These are phyloP conservation scores for Drosophila serrata DNA, from an alignment of 1,140 invertebrate species.

Conservation along the genomic window DNA sequence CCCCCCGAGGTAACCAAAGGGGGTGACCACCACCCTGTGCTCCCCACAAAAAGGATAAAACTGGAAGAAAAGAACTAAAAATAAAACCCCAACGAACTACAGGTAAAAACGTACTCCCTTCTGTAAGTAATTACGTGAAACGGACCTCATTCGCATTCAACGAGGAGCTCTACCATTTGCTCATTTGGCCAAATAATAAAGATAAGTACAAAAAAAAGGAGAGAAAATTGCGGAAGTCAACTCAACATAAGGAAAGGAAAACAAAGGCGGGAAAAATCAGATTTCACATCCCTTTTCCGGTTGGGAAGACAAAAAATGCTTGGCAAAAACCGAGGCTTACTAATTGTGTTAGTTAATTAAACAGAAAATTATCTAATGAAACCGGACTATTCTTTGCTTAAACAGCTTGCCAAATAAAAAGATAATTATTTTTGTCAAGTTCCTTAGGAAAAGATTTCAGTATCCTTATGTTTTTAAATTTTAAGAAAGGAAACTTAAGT, in stretches of 20 bases:
- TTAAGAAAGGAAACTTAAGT: no score
- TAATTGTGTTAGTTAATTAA: conserved; percentile 35
- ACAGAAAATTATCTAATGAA: conserved; percentile 28
- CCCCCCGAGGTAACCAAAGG: not conserved
- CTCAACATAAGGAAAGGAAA: conserved; percentile 24
- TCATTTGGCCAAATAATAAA: conserved; percentile 48
- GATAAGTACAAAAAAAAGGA: conserved; percentile 30
- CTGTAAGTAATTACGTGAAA: conserved; percentile 40
- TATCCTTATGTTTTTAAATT: not conserved
- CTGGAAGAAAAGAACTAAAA: conserved; percentile 26
- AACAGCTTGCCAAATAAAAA: not conserved
- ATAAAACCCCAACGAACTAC: conserved; percentile 23
- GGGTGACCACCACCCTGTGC: not conserved
- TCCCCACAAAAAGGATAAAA: conserved; percentile 23
- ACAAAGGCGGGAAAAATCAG: conserved; percentile 23
- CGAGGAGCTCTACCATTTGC: conserved; percentile 29
- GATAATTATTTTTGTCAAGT: not conserved
- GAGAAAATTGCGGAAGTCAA: conserved; percentile 34
- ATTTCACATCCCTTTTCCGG: conserved; percentile 19
- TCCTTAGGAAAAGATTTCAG: not conserved
- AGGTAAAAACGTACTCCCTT: conserved; percentile 20
- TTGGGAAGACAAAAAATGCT: not conserved
- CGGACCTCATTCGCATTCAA: conserved; percentile 39
- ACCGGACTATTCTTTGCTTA: not conserved
- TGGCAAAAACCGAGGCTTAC: not conserved